These are phyloP conservation scores for Galeopsomyia nigrocyanea DNA, from an alignment of 2,888 invertebrate genomes.

Conservation along the genomic window DNA sequence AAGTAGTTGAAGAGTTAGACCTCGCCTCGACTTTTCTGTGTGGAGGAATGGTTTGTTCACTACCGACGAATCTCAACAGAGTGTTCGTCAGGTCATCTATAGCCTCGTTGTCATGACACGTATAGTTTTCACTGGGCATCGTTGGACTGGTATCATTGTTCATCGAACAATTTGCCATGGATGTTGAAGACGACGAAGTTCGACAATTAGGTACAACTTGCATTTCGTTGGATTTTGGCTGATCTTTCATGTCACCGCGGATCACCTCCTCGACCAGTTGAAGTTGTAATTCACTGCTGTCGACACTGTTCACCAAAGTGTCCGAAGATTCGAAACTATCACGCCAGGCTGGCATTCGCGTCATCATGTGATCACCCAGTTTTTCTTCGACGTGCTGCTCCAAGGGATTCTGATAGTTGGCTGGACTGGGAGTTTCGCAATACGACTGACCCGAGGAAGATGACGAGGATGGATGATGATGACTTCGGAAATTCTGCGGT, in stretches of 20 bases:
- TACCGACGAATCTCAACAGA: constrained; percentile 35
- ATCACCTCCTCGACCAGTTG: constrained; percentile 57
- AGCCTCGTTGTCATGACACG: constrained; percentile 13
- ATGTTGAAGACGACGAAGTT: background rate
- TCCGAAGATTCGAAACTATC: constrained; percentile 50
- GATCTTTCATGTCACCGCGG: constrained; percentile 44
- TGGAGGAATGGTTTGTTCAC: constrained; percentile 13
- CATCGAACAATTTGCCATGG: background rate
- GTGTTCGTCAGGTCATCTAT: constrained; percentile 33
- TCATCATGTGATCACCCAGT: constrained; percentile 50
- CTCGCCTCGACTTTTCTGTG: constrained; percentile 25
- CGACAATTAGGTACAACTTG: constrained; percentile 53
- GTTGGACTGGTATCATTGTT: background rate
- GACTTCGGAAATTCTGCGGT: constrained; percentile 40
- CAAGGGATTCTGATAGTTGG: constrained; percentile 52
- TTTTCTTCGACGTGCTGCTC: constrained; percentile 53
- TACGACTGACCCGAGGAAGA: constrained; percentile 60
- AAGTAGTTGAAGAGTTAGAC: constrained; percentile 19
- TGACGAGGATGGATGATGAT: constrained; percentile 52
- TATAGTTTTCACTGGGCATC: background rate
- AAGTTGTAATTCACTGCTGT: constrained; percentile 53
- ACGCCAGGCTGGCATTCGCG: constrained; percentile 47
- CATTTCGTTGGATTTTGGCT: constrained; percentile 38
- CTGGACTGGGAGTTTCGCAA: constrained; percentile 57
- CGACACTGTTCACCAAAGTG: constrained; percentile 53